A percentile compares a stretch with the other conserved stretches of the same genome.
Conservation (phyloP, 2,888 invertebrate genomes). For the Morpho achilles region DNA sequence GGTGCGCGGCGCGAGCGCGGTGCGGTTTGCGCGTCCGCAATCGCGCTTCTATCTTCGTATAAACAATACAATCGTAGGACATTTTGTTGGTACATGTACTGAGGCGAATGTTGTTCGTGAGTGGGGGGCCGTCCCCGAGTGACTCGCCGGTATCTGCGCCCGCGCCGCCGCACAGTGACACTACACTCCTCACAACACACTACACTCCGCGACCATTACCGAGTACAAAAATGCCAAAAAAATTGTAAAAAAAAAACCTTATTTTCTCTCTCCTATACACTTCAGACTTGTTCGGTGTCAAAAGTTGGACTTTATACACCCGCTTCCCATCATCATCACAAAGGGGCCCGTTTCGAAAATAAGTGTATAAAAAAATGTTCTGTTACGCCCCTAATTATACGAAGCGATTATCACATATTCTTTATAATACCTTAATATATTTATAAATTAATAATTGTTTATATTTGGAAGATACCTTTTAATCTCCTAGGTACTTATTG, state of each 20-base stretch:
- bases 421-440: conserved; percentile 22
- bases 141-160: conserved; percentile 43
- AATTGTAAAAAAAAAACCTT: conserved; percentile 37
- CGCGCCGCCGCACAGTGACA: conserved; percentile 42
- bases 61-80: conserved; percentile 61
- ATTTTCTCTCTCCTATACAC: conserved; percentile 39
- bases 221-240: conserved; percentile 80
- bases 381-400: conserved; percentile 8
- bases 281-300: conserved; percentile 38
- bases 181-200: conserved; percentile 25
- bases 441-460: conserved; percentile 21
- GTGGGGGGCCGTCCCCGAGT: conserved; percentile 46
- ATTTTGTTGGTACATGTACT: conserved; percentile 75
- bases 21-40: not conserved
- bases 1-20: conserved; percentile 48
- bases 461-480: conserved; percentile 23
- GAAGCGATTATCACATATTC: conserved; percentile 18
- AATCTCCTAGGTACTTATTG: conserved; percentile 64
- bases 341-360: conserved; percentile 15
- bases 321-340: conserved; percentile 27
- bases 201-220: conserved; percentile 51
- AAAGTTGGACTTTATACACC: conserved; percentile 18
- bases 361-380: not conserved
- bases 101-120: conserved; percentile 71
- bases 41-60: conserved; percentile 44